Evolutionary conservation across 2,113 vertebrate genomes (phyloP).

Genomic region (Oxyura jamaicensis): DNA sequence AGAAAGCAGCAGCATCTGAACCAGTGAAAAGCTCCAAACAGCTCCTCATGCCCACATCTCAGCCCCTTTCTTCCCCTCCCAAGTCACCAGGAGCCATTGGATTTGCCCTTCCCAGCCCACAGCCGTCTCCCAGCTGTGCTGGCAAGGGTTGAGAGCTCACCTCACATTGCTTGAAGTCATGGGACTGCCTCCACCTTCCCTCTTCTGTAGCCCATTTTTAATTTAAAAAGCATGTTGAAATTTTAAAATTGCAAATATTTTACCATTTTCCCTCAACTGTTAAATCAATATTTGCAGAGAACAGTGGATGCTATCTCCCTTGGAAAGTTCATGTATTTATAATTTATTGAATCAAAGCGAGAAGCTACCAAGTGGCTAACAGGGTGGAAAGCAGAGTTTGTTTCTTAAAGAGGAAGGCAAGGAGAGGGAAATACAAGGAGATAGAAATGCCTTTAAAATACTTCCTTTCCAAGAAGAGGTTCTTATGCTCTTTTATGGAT

Average conservation of each 20-base stretch:
- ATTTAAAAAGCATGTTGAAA: not conserved
- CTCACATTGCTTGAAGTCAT: not conserved
- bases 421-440: not conserved
- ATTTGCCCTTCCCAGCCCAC: too few species aligned
- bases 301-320: not conserved
- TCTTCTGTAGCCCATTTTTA: not conserved
- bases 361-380: not conserved
- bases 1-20: not conserved
- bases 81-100: not conserved
- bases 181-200: not conserved
- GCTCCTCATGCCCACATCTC: not conserved
- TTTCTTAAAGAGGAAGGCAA: not conserved
- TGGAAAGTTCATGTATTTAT: conserved; percentile 15
- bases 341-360: not conserved
- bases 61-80: not conserved
- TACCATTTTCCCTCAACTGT: not conserved
- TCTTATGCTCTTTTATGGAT: not conserved
- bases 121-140: not conserved
- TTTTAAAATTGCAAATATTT: conserved; percentile 11
- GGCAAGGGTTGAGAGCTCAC: too few species aligned
- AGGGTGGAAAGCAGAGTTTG: not conserved
- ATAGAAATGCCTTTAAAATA: not conserved
- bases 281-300: conserved; percentile 38
- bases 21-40: not conserved
- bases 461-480: not conserved